Evolutionary conservation across 2,113 vertebrate species (phyloP).

Genomic region (Boleophthalmus pectinirostris): DNA sequence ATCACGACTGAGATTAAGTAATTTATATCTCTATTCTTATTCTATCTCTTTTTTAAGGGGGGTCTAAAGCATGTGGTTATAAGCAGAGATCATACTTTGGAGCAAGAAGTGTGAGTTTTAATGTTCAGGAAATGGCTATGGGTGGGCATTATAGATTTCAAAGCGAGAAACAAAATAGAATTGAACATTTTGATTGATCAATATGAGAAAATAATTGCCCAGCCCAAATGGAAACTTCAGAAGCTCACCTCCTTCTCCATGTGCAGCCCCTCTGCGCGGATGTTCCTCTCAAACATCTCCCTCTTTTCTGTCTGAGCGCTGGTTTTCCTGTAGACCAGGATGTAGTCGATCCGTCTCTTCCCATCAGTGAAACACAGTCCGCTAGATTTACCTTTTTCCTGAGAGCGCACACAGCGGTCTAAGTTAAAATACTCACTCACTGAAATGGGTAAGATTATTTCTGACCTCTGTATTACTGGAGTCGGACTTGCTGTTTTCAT

Average conservation of each 20-base stretch:
- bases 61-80: no score
- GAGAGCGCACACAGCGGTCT: slow-evolving; percentile 20
- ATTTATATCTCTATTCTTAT: no score
- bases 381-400: slow-evolving; percentile 83
- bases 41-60: no score
- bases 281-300: slow-evolving; percentile 92
- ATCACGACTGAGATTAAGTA: no score
- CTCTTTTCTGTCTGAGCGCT: slow-evolving; percentile 87
- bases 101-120: no score
- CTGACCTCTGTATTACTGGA: slow-evolving; percentile 82
- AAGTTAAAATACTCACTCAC: not conserved
- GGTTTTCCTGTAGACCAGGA: slow-evolving; percentile 92
- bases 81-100: no score
- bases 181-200: no score
- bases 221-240: no score
- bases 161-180: no score
- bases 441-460: not conserved
- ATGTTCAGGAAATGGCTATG: no score
- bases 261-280: slow-evolving; percentile 90
- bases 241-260: slow-evolving; percentile 87
- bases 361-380: slow-evolving; percentile 90
- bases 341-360: slow-evolving; percentile 90
- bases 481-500: slow-evolving; percentile 84
- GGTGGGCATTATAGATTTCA: no score
- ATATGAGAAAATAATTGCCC: no score